These are phyloP conservation scores for Thalassophryne amazonica DNA, from an alignment of 2,797 vertebrate species.

Conservation along the genomic window DNA sequence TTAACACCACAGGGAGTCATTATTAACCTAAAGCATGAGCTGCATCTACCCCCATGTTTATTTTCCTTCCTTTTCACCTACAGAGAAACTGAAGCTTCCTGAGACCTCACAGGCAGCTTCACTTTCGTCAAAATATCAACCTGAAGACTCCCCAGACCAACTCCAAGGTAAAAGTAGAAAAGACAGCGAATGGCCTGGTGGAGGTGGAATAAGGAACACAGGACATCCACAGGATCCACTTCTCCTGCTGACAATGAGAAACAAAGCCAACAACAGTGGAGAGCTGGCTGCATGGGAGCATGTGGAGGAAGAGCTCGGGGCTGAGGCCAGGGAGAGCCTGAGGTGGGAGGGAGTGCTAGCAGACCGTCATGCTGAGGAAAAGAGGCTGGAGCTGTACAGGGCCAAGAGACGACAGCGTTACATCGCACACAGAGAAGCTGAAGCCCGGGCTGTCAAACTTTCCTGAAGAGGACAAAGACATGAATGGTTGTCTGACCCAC, in stretches of 20 bases:
- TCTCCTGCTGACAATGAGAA: not conserved
- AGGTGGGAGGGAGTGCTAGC: constrained; percentile 84
- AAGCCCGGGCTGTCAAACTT: not conserved
- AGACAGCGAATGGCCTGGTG: not conserved
- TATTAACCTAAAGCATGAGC: constrained; percentile 21
- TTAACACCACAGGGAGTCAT: constrained; percentile 21
- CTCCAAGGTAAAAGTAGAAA: constrained; percentile 19
- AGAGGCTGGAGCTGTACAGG: constrained; percentile 79
- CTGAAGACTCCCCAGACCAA: constrained; percentile 19
- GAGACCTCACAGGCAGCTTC: constrained; percentile 2
- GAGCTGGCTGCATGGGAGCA: not conserved
- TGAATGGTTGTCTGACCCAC: no score
- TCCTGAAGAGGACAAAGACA: not conserved
- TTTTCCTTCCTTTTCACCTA: constrained; percentile 25
- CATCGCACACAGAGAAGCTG: constrained; percentile 65
- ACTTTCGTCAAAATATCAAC: not conserved
- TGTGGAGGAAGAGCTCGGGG: constrained; percentile 24
- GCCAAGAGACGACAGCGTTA: constrained; percentile 83
- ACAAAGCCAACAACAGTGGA: not conserved
- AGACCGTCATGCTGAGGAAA: constrained; percentile 81
- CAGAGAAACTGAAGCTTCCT: constrained; percentile 69
- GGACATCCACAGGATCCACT: constrained; percentile 15
- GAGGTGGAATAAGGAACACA: constrained; percentile 17
- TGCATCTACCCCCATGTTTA: constrained; percentile 11
- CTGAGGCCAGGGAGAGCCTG: constrained; percentile 73